A percentile compares a stretch with the other conserved stretches of the same genome.
Evolutionary conservation across 2,113 vertebrate genomes (phyloP).

Genomic region (Blennius ocellaris): DNA sequence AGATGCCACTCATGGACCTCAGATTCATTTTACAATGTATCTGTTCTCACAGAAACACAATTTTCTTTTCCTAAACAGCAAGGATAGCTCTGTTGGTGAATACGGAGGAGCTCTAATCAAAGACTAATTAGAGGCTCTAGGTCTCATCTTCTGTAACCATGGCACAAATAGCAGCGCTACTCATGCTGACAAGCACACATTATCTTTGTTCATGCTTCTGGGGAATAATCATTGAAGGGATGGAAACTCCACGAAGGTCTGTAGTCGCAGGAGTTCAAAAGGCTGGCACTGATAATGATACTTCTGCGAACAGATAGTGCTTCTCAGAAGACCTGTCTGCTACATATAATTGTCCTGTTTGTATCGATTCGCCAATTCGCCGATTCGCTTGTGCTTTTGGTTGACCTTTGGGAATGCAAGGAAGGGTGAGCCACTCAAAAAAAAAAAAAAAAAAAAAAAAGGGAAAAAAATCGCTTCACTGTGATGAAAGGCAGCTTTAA

Average conservation of each 20-base stretch:
- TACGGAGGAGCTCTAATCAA: constrained; percentile 47
- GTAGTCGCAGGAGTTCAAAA: neutral
- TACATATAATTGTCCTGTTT: constrained; percentile 14
- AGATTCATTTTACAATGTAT: constrained; percentile 20
- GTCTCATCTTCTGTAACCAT: constrained; percentile 29
- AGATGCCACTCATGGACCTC: constrained; percentile 22
- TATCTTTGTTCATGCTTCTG: constrained; percentile 2
- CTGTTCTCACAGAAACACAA: constrained; percentile 36
- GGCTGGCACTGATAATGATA: constrained; percentile 23
- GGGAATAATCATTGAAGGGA: constrained; percentile 6
- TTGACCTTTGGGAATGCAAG: constrained; percentile 22
- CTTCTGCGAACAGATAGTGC: constrained; percentile 6
- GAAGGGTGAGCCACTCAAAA: neutral
- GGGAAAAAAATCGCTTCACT: too few species aligned
- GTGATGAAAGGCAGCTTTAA: too few species aligned
- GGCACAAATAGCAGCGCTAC: constrained; percentile 31
- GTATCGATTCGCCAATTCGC: constrained; percentile 26
- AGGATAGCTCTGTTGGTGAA: constrained; percentile 9
- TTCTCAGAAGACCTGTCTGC: neutral
- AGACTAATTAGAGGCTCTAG: constrained; percentile 63
- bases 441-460: neutral
- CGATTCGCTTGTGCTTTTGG: constrained; percentile 4
- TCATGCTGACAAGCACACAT: neutral
- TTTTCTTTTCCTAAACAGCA: constrained; percentile 53
- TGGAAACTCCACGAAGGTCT: neutral